Evolutionary conservation across 2,888 invertebrate species (phyloP).

Genomic region (Drosophila picticornis): DNA sequence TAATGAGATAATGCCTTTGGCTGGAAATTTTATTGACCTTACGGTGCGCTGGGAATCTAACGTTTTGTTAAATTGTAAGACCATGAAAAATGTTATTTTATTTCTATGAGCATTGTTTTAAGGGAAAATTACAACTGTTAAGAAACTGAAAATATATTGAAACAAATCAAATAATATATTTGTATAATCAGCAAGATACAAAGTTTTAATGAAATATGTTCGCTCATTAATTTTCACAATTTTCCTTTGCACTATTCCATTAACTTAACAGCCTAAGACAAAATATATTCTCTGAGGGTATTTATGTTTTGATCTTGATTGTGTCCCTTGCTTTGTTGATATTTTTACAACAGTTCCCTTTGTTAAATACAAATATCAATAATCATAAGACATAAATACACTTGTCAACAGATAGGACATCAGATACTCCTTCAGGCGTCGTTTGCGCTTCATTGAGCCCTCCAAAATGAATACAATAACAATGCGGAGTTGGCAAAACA

Average conservation of each 20-base stretch:
- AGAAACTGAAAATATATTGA: neutral
- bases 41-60: neutral
- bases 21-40: slow-evolving; percentile 1
- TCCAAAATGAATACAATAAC: slow-evolving; percentile 46
- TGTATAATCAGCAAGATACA: neutral
- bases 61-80: neutral
- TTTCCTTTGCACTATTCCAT: neutral
- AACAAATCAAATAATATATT: neutral
- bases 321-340: slow-evolving; percentile 6
- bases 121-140: neutral
- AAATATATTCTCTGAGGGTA: neutral
- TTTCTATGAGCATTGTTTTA: neutral
- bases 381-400: slow-evolving; percentile 47
- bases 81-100: neutral
- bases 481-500: slow-evolving; percentile 39
- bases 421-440: slow-evolving; percentile 49
- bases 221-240: neutral
- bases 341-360: slow-evolving; percentile 27
- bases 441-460: slow-evolving; percentile 54
- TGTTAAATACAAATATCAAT: slow-evolving; percentile 53
- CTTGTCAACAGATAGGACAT: slow-evolving; percentile 66
- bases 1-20: slow-evolving; percentile 20
- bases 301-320: slow-evolving; percentile 8
- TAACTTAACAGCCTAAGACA: too few relatives aligned
- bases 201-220: neutral